Percentiles rank a stretch among this genome's conserved stretches.
Conservation (phyloP, 2,888 invertebrate species). For the Acrobeloides nanus region DNA sequence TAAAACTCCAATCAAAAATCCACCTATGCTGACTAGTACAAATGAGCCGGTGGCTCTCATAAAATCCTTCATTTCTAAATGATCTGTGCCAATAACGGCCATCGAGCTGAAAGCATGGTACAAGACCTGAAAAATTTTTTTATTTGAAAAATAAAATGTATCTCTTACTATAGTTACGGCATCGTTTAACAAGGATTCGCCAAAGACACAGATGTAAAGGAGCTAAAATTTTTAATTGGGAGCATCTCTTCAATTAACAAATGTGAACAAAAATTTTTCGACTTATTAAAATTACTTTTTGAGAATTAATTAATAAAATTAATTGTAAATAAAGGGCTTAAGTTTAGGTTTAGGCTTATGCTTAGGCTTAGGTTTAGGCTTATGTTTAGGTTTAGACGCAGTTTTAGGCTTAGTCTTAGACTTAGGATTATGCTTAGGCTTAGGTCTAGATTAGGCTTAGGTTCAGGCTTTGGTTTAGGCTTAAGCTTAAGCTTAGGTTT, state of each 20-base stretch:
- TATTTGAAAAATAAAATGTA: too few relatives aligned
- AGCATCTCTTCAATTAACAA: too few relatives aligned
- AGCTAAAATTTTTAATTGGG: conserved; percentile 13
- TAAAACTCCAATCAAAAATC: conserved; percentile 33
- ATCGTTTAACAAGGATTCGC: conserved; percentile 91
- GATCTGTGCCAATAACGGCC: conserved; percentile 25
- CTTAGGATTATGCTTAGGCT: too few relatives aligned
- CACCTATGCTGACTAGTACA: conserved; percentile 32
- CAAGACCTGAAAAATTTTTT: conserved; percentile 26
- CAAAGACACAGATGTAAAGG: conserved; percentile 84
- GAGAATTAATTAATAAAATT: not conserved
- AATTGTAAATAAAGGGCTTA: not conserved
- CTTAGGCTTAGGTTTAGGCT: too few relatives aligned
- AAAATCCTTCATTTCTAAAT: conserved; percentile 39
- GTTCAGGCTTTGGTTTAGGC: too few relatives aligned
- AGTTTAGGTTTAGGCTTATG: too few relatives aligned
- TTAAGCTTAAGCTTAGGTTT: too few relatives aligned
- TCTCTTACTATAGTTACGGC: conserved; percentile 89
- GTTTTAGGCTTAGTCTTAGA: too few relatives aligned
- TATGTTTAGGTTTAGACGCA: too few relatives aligned
- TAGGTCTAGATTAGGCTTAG: too few relatives aligned
- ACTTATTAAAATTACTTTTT: not conserved
- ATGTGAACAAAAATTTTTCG: too few relatives aligned
- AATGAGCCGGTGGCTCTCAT: conserved; percentile 29
- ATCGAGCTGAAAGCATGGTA: conserved; percentile 32